phyloP scores from a whole-genome alignment of 2,113 vertebrate species.

The Mugil cephalus region DNA sequence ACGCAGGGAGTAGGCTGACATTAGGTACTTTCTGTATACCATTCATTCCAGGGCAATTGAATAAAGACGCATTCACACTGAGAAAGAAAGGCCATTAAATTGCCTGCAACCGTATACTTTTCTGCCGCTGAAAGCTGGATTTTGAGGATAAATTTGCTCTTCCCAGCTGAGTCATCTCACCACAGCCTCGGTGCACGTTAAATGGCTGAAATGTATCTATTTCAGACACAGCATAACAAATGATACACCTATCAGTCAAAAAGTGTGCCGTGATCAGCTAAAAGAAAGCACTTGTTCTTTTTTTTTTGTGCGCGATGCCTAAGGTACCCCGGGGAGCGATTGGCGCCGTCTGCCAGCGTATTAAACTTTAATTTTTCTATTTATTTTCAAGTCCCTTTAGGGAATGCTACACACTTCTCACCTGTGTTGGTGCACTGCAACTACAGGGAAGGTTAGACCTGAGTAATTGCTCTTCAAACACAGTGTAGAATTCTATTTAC shows the following conservation, averaged over 20 bases:
- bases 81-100: background rate
- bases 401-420: background rate
- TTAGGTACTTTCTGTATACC: background rate
- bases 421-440: background rate
- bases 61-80: background rate
- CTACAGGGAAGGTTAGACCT: background rate
- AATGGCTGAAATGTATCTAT: constrained; percentile 1
- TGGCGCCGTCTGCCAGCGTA: constrained; percentile 16
- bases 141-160: constrained; percentile 3
- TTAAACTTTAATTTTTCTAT: constrained; percentile 30
- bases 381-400: constrained; percentile 8
- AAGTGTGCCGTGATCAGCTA: constrained; percentile 1
- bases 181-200: background rate
- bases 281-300: background rate
- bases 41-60: constrained; percentile 1
- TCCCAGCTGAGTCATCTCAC: background rate
- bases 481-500: background rate
- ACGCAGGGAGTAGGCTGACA: background rate
- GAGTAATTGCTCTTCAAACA: constrained; percentile 17
- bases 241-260: constrained; percentile 17
- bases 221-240: background rate
- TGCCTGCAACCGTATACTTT: background rate
- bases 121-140: background rate
- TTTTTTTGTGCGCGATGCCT: background rate
- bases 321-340: constrained; percentile 18